These are phyloP conservation scores for Gouania willdenowi DNA, from an alignment of 2,797 vertebrate genomes.

Conservation along the genomic window DNA sequence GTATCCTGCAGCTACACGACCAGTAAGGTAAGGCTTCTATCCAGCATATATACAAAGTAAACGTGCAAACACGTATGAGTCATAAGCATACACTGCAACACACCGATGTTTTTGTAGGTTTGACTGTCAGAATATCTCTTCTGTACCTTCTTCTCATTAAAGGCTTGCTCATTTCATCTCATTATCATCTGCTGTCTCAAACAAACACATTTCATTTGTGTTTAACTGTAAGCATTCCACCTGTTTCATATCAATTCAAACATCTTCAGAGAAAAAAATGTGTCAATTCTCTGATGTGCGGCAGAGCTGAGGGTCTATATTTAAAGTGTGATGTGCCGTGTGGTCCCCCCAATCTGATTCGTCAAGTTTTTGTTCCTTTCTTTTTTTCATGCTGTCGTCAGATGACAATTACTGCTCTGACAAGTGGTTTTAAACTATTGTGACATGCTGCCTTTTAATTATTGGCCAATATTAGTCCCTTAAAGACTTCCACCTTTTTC, in stretches of 20 bases:
- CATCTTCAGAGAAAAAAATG: slow-evolving; percentile 17
- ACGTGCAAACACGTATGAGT: too few relatives aligned
- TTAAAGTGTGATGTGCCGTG: slow-evolving; percentile 48
- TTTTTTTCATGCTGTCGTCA: slow-evolving; percentile 33
- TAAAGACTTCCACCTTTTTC: too few relatives aligned
- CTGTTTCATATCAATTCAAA: slow-evolving; percentile 39
- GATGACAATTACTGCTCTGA: slow-evolving; percentile 22
- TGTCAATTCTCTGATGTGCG: too few relatives aligned
- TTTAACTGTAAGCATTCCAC: slow-evolving; percentile 42
- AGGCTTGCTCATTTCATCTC: slow-evolving; percentile 23
- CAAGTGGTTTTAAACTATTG: too few relatives aligned
- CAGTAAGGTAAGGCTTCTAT: slow-evolving; percentile 39
- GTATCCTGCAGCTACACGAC: slow-evolving; percentile 63
- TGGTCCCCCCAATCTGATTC: slow-evolving; percentile 48
- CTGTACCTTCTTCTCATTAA: slow-evolving; percentile 23
- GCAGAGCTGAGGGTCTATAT: slow-evolving; percentile 47
- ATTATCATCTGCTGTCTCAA: slow-evolving; percentile 29
- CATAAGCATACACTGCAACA: not conserved
- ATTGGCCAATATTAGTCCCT: too few relatives aligned
- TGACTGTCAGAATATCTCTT: slow-evolving; percentile 29
- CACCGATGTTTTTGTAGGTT: slow-evolving; percentile 8
- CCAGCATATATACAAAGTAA: slow-evolving; percentile 37
- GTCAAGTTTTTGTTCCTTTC: slow-evolving; percentile 49
- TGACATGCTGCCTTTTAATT: too few relatives aligned
- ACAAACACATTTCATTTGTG: slow-evolving; percentile 32